Base-by-base conservation (phyloP, 2,113 vertebrate species). In the Cyprinodon tularosa region DNA sequence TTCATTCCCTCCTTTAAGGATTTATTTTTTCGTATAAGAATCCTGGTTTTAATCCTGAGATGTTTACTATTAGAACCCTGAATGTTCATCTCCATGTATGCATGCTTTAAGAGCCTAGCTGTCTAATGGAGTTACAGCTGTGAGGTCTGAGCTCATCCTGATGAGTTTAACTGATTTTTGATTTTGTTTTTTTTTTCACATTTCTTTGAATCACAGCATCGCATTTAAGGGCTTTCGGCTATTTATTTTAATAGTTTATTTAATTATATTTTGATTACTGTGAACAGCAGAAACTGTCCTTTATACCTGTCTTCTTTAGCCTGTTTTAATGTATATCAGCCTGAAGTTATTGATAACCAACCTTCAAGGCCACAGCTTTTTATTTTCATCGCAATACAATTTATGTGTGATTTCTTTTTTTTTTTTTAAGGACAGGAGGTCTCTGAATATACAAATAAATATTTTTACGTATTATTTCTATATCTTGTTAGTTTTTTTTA, bases 1-100 rank as follows among this genome's bases (percentile, higher is more conserved):
- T 29, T 76, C 3, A 12, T 12, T 47, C n/a, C 36, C 68, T 62
- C 36, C 45, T n/a, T 45, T 70, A n/a, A 74, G 42, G 62, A 64
- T 47, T 71, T 62, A 57, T 57, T 8, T 57, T 42, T 57, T 57
- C n/a, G 17, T 53, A 53, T 2, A 15, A 3, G 4, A 20, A 57
- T 57, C 20, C 50, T 57, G 50, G 7, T n/a, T 57, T 57, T n/a
- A n/a, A n/a, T 57, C 29, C 29, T 29, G 29, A 2, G 48, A 3
- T 3, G 50, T 57, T 57, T n/a, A 57, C 17, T 9, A 2, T n/a
- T 3, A 20, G 50, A 57, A n/a, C 6, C 50, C 50, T 57, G 50
- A 20, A 15, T 57, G 50, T 53, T 20, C 14, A 3, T 57, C 50
- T 57, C 50, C 50, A 57, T 57, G 50, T 57, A n/a, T 57, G 17